Evolutionary conservation across 35 echinoderm and acorn worm species (phyloP).

Genomic region (Apostichopus californicus): DNA sequence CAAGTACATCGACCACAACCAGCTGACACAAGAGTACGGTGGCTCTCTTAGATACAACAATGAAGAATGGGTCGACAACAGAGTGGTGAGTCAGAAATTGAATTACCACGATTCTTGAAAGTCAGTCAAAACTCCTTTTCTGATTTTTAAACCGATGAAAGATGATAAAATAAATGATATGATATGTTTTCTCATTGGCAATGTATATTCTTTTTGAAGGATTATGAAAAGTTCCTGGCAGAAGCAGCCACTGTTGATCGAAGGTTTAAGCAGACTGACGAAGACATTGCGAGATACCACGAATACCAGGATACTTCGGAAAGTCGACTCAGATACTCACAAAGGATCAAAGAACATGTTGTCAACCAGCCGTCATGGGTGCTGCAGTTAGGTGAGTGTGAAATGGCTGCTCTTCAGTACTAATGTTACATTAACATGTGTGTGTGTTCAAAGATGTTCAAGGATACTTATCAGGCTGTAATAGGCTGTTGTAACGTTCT

Average conservation of each 20-base stretch:
- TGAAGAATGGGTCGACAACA: slow-evolving; percentile 86
- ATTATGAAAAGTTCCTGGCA: slow-evolving; percentile 89
- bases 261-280: slow-evolving; percentile 77
- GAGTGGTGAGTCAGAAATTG: slow-evolving; percentile 76
- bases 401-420: too few species aligned
- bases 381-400: slow-evolving; percentile 76
- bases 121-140: too few species aligned
- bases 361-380: slow-evolving; percentile 87
- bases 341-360: slow-evolving; percentile 86
- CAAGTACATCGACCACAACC: slow-evolving; percentile 73
- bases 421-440: too few species aligned
- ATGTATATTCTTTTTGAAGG: slow-evolving; percentile 36
- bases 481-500: too few species aligned
- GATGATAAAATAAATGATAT: too few species aligned
- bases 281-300: slow-evolving; percentile 65
- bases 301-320: slow-evolving; percentile 63
- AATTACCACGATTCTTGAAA: neutral
- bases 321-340: slow-evolving; percentile 64
- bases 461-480: too few species aligned
- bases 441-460: too few species aligned
- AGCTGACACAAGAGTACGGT: slow-evolving; percentile 94
- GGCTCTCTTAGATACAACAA: slow-evolving; percentile 89
- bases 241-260: slow-evolving; percentile 62
- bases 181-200: neutral
- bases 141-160: too few species aligned